Evolutionary conservation across 35 echinoderm and acorn worm species (phyloP), one percentile per base, ranked within the genome.

Genomic region (Heliocidaris erythrogramma): DNA sequence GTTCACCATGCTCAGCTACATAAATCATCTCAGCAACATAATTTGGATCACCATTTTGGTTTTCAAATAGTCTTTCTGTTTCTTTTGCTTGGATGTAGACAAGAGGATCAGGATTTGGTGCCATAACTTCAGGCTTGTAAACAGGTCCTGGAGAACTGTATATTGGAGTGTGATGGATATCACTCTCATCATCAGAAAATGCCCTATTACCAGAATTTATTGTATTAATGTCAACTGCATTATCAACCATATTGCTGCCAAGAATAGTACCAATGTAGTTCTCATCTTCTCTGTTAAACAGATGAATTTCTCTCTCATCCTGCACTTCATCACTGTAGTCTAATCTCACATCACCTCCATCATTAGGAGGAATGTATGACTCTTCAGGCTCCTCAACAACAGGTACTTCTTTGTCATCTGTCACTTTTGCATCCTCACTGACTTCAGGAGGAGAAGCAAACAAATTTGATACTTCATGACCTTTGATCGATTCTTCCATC

Each of bases 391-490:
- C 9, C 52, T 56, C 52, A 12, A 56, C 52, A 56, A 56, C 9
- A 56, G 52, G 9, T 1, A 56, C 52, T 56, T 56, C 52, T 56
- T 9, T 14, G 13, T 56, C 52, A 11, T 14, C 52, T 56, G 52
- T 12, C 52, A 56, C 52, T 56, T 0, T 14, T 56, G 52, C 52
- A 56, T 56, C 52, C 52, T 14, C 1, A 56, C 52, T 56, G 52
- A 21, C 27, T 78, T 78, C 65, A n/a, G 18, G 7, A 78, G 18
- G 65, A 78, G 27, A 78, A 78, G 65, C 3, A 78, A 78, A 78
- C 21, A 78, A 21, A 78, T 78, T 78, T 78, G 65, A 78, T 78
- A 78, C 65, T 78, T 78, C 65, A n/a, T 78, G 65, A 78, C 65
- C 65, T 78, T 78, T n/a, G 27, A 78, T 24, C 18, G n/a, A 78